Evolutionary conservation across 1,140 invertebrate species (phyloP).

Genomic region (Conus betulinus): DNA sequence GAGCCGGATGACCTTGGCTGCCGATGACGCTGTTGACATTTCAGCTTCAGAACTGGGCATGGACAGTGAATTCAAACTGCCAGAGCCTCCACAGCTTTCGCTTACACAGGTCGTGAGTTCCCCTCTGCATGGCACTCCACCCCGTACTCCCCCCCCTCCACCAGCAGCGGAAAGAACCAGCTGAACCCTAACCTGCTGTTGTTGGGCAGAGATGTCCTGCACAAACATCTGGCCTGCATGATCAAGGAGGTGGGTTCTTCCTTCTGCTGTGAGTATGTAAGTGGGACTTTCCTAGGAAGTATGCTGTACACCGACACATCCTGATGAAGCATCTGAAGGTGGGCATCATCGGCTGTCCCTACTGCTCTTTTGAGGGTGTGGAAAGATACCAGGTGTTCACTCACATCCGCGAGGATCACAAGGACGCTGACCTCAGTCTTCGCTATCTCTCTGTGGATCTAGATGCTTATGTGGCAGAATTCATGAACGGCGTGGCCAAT

Average conservation of each 20-base stretch:
- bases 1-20: conserved; percentile 23
- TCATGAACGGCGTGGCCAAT: conserved; percentile 41
- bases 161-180: conserved; percentile 21
- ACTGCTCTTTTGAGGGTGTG: conserved; percentile 49
- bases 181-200: conserved; percentile 40
- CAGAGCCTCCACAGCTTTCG: conserved; percentile 30
- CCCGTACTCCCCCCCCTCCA: conserved; percentile 1
- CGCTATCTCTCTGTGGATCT: conserved; percentile 41
- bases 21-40: conserved; percentile 18
- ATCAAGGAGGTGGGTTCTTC: conserved; percentile 23
- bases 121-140: background rate
- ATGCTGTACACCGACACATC: conserved; percentile 51
- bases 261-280: conserved; percentile 47
- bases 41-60: conserved; percentile 2
- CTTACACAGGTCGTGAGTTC: background rate
- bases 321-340: conserved; percentile 54
- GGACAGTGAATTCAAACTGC: conserved; percentile 34
- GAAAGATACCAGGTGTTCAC: conserved; percentile 51
- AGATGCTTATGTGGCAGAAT: conserved; percentile 34
- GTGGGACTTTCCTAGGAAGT: conserved; percentile 51
- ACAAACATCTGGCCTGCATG: conserved; percentile 44
- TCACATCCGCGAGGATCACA: conserved; percentile 52
- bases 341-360: conserved; percentile 47
- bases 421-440: conserved; percentile 32
- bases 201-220: conserved; percentile 48